Base-by-base conservation (phyloP, 2,797 vertebrate genomes). In the Capromys pilorides region DNA sequence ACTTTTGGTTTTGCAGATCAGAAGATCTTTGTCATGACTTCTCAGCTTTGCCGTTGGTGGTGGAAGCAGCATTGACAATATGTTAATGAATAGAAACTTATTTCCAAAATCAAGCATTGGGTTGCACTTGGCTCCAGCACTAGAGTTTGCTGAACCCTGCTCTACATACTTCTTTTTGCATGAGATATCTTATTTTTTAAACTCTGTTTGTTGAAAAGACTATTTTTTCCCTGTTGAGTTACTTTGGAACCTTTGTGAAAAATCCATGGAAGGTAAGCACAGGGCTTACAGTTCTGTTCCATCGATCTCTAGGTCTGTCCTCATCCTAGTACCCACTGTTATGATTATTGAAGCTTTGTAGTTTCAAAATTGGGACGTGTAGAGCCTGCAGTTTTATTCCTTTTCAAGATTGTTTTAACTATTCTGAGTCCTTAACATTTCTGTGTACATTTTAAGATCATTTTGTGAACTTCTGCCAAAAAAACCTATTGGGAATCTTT, bases 401-500 rank as follows among this genome's bases (percentile, higher is more conserved):
- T 88, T 87, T 73, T 66, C 49, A 81, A 57, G 33, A 77, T 41
- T 88, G 21, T 81, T 57, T 80, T 66, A 39, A 67, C 59, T 81
- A 11, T 86, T 71, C 64, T 66, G 79, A 77, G 24, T 41, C 33
- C 45, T 88, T 86, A 89, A 41, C 18, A 45, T 75, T 73, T 91
- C 80, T 81, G 5, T 83, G 28, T 31, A 33, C 64, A 59, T 83
- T 84, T 95, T 84, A 69, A 66, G 69, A 81, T 91, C 69, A 69
- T 9, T 89, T 86, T 86, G 81, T 94, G 33, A 90, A 64, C 59
- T 80, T 97, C 62, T 92, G 10, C 81, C 78, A 67, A 90, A 57
- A 86, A 49, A 0, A 0, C 9, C 49, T 91, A 5, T 45, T 93
- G 61, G 49, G 26, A 49, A 31, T 77, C 49, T 71, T 39, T 11